phyloP scores from a whole-genome alignment of 2,888 invertebrate genomes.

The Poecilobothrus nobilitatus region DNA sequence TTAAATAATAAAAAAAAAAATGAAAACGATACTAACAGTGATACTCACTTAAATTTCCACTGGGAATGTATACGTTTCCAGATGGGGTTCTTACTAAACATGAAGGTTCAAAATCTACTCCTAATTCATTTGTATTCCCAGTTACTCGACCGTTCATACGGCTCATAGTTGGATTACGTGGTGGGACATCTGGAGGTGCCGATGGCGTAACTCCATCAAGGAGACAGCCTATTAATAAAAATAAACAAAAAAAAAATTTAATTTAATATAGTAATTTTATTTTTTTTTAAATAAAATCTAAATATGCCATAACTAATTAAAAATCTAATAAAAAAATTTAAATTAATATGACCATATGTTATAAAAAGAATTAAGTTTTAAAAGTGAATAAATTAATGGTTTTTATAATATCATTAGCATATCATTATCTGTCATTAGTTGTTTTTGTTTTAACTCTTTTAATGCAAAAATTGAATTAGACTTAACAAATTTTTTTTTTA shows the following conservation, averaged over 20 bases:
- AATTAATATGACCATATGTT: not conserved
- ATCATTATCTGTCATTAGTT: no score
- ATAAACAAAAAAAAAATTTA: slow-evolving; percentile 25
- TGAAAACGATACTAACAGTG: not conserved
- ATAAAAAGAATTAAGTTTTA: not conserved
- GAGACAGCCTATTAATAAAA: slow-evolving; percentile 65
- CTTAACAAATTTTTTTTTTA: not conserved
- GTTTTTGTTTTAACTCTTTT: not conserved
- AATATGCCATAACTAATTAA: not conserved
- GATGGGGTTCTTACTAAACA: slow-evolving; percentile 86
- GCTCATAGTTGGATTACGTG: slow-evolving; percentile 84
- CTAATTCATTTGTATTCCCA: slow-evolving; percentile 65
- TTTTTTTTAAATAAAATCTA: no score
- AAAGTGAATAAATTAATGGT: not conserved
- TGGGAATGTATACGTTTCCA: slow-evolving; percentile 89
- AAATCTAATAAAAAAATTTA: not conserved
- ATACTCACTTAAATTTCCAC: slow-evolving; percentile 58
- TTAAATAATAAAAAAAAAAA: not conserved
- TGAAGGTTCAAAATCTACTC: slow-evolving; percentile 78
- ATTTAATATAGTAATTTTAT: not conserved
- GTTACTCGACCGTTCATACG: slow-evolving; percentile 81
- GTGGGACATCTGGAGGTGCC: slow-evolving; percentile 81
- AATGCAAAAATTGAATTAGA: not conserved
- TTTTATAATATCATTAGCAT: no score
- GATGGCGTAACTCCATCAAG: slow-evolving; percentile 65